Conservation (phyloP, 2,113 vertebrate genomes). For the Hydrolagus affinis region DNA sequence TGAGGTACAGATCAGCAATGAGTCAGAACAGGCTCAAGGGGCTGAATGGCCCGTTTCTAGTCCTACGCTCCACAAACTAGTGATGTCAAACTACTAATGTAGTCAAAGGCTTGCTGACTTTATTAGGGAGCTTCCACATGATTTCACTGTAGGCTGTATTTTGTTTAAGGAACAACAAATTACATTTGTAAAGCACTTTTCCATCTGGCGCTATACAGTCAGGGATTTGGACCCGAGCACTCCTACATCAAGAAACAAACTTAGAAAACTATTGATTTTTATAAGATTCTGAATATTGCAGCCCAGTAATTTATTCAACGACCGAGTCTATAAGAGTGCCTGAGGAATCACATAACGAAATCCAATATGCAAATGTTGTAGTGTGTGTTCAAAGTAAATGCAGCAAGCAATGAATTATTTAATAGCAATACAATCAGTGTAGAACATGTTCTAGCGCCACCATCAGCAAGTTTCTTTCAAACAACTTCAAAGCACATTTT, state of each 20-base stretch:
- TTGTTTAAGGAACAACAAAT: too few species aligned
- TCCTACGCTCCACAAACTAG: too few species aligned
- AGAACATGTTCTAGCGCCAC: constrained; percentile 63
- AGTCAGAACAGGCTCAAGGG: too few species aligned
- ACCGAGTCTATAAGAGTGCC: background rate
- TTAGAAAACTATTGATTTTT: background rate
- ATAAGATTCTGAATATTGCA: background rate
- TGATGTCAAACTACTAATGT: too few species aligned
- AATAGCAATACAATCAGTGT: constrained; percentile 36
- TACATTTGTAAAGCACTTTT: too few species aligned
- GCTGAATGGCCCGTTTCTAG: too few species aligned
- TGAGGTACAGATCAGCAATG: too few species aligned
- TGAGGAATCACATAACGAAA: background rate
- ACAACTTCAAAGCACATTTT: constrained; percentile 65
- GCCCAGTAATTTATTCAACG: background rate
- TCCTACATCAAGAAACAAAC: background rate
- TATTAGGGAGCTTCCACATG: too few species aligned
- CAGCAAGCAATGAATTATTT: constrained; percentile 69
- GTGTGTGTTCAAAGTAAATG: constrained; percentile 38
- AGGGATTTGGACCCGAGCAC: too few species aligned
- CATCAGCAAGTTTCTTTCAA: constrained; percentile 65
- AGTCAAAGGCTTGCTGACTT: too few species aligned
- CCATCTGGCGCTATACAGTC: too few species aligned
- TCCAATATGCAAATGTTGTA: constrained; percentile 22
- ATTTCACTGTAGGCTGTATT: too few species aligned